These are phyloP conservation scores for Trachelipus rathkii DNA, from an alignment of 1,140 invertebrate species.

Conservation along the genomic window DNA sequence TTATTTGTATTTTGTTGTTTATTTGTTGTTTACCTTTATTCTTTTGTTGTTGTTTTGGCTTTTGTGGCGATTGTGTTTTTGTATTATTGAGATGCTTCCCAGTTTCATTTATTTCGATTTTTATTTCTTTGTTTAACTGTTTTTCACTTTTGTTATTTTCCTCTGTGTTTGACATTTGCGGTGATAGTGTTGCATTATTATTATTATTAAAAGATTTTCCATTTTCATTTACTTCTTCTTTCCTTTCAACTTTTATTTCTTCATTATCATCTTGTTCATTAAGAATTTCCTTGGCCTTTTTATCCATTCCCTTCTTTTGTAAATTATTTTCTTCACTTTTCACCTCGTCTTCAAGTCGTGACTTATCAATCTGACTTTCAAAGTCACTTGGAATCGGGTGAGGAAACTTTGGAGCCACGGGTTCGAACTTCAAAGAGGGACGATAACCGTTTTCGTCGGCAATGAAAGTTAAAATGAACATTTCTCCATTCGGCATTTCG, in stretches of 20 bases:
- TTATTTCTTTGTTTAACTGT: neutral
- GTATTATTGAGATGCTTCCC: neutral
- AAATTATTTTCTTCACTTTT: neutral
- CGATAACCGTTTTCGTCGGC: slow-evolving; percentile 56
- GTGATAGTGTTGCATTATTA: too few species aligned
- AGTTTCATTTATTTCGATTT: neutral
- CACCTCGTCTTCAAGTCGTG: slow-evolving; percentile 28
- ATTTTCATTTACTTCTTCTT: neutral
- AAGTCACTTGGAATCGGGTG: slow-evolving; percentile 34
- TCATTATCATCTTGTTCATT: neutral
- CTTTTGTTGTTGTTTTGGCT: too few species aligned
- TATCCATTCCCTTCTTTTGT: neutral
- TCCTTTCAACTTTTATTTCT: neutral
- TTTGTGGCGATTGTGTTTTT: too few species aligned
- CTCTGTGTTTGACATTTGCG: neutral
- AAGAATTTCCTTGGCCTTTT: neutral
- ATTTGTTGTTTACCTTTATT: too few species aligned
- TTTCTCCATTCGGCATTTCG: slow-evolving; percentile 51
- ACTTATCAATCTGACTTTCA: slow-evolving; percentile 27
- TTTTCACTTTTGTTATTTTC: neutral
- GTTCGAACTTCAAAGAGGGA: slow-evolving; percentile 54
- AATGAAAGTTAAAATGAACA: slow-evolving; percentile 55
- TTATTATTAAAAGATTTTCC: neutral
- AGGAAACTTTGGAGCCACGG: slow-evolving; percentile 49
- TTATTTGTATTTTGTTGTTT: too few species aligned